Percentiles rank a stretch among this genome's conserved stretches.
Conservation (phyloP, 2,113 vertebrate genomes). For the Nycticryphes semicollaris region DNA sequence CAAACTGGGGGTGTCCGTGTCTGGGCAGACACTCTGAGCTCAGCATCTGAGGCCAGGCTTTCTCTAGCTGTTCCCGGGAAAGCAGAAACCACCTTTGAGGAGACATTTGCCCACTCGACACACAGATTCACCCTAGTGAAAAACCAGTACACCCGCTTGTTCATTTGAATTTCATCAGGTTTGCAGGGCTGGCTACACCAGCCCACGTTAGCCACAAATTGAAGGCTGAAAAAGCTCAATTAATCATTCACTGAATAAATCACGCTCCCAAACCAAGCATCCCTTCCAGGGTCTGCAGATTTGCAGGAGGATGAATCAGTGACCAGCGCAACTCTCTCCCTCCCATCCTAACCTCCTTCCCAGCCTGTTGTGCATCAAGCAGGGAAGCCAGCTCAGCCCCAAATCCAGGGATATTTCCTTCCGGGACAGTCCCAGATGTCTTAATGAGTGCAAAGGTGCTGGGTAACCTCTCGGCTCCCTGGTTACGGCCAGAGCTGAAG, state of each 20-base stretch:
- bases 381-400: neutral
- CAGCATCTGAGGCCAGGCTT: fast-evolving
- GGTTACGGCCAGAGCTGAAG: neutral
- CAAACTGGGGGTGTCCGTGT: fast-evolving
- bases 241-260: neutral
- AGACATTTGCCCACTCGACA: fast-evolving
- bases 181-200: neutral
- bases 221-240: fast-evolving
- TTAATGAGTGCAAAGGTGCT: neutral
- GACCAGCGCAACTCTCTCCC: fast-evolving
- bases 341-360: neutral
- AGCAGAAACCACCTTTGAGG: neutral
- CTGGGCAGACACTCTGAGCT: fast-evolving
- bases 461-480: neutral
- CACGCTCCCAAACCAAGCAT: neutral
- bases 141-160: fast-evolving
- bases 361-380: fast-evolving
- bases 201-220: neutral
- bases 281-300: too few relatives aligned
- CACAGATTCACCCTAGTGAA: neutral
- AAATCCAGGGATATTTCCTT: neutral
- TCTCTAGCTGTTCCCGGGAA: neutral
- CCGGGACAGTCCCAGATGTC: neutral
- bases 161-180: neutral
- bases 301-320: fast-evolving